Conservation (phyloP, 1,140 invertebrate species). For the Diabrotica virgifera region DNA sequence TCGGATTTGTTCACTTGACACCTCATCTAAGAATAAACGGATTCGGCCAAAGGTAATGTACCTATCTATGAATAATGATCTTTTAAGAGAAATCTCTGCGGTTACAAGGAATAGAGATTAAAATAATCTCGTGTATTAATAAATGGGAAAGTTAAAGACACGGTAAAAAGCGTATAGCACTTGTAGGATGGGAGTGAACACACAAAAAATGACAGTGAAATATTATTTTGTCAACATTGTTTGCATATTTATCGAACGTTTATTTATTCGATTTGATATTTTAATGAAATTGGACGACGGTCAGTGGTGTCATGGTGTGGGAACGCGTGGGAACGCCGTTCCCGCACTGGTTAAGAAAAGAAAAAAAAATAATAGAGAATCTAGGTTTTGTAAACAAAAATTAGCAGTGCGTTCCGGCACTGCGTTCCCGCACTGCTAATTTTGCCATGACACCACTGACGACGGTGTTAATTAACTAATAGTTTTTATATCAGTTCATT, state of each 20-base stretch:
- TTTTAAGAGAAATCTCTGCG: conserved; percentile 2
- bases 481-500: too few relatives aligned
- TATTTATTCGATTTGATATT: neutral
- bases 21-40: neutral
- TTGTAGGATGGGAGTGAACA: neutral
- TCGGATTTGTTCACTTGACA: conserved; percentile 2
- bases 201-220: neutral
- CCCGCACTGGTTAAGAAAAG: too few relatives aligned
- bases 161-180: neutral
- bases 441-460: too few relatives aligned
- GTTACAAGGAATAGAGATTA: conserved; percentile 1
- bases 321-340: too few relatives aligned
- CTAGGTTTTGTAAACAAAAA: too few relatives aligned
- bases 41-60: neutral
- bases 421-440: too few relatives aligned
- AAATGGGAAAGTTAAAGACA: conserved; percentile 1
- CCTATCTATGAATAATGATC: conserved; percentile 2
- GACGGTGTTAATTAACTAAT: too few relatives aligned
- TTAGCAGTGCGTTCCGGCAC: too few relatives aligned
- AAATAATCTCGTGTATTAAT: neutral
- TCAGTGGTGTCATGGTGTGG: too few relatives aligned
- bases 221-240: conserved; percentile 1
- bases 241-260: neutral
- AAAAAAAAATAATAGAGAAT: too few relatives aligned
- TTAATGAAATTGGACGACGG: neutral